phyloP scores from a whole-genome alignment of 2,113 vertebrate species.

The Steatornis caripensis region DNA sequence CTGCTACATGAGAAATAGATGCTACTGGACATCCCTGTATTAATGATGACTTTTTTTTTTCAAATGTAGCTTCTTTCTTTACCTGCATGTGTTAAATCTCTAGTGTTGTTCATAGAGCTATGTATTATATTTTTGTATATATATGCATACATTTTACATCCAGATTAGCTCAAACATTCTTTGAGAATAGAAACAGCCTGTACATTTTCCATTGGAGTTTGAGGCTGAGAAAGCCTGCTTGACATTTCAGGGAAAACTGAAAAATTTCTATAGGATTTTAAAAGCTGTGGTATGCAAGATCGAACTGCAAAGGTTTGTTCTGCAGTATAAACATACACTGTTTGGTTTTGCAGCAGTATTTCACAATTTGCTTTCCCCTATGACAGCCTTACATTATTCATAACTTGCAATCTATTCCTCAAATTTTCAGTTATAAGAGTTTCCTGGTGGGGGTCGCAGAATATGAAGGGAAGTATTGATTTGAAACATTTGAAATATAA shows the following conservation, averaged over 20 bases:
- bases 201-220: background rate
- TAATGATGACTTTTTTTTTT: background rate
- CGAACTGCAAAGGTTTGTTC: slow-evolving; percentile 13
- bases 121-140: background rate
- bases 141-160: background rate
- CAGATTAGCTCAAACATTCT: background rate
- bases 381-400: slow-evolving; percentile 67
- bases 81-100: background rate
- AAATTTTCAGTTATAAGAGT: slow-evolving; percentile 59
- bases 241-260: slow-evolving; percentile 9
- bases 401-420: slow-evolving; percentile 44
- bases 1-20: background rate
- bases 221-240: background rate
- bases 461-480: slow-evolving; percentile 74
- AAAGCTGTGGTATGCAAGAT: background rate
- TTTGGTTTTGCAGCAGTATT: slow-evolving; percentile 52
- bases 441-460: slow-evolving; percentile 45
- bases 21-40: background rate
- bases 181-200: background rate
- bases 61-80: background rate
- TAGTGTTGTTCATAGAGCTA: background rate
- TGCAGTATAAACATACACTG: slow-evolving; percentile 29
- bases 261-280: background rate
- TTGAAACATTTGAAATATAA: slow-evolving; percentile 78
- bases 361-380: slow-evolving; percentile 52